Evolutionary conservation across 2,888 invertebrate species (phyloP).

Genomic region (Onchidella celtica): DNA sequence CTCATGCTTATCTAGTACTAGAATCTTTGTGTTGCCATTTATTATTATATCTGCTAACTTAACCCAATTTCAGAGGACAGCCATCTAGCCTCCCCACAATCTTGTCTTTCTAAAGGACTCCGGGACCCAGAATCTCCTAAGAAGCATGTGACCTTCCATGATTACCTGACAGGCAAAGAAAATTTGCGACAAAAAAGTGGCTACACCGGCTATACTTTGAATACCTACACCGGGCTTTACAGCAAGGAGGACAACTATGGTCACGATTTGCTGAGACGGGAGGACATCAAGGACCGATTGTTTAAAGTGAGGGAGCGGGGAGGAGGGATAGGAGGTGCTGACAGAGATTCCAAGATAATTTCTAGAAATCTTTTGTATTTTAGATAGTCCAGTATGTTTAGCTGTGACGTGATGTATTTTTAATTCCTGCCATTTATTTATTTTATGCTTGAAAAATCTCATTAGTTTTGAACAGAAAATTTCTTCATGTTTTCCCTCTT

Average conservation of each 20-base stretch:
- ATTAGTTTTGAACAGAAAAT: no score
- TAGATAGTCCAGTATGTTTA: slow-evolving; percentile 31
- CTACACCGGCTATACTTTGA: slow-evolving; percentile 56
- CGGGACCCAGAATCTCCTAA: slow-evolving; percentile 70
- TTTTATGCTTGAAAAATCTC: no score
- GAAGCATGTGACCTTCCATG: slow-evolving; percentile 74
- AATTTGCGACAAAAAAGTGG: slow-evolving; percentile 64
- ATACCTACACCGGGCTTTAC: slow-evolving; percentile 54
- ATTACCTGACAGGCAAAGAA: slow-evolving; percentile 68
- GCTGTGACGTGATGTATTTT: no score
- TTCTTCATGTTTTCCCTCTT: no score
- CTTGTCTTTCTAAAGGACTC: slow-evolving; percentile 67
- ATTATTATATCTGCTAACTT: no score
- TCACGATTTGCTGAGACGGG: slow-evolving; percentile 62
- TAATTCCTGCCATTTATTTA: no score
- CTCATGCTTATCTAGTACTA: no score
- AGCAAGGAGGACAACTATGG: slow-evolving; percentile 62
- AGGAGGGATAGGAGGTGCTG: slow-evolving; percentile 57
- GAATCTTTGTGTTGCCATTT: no score
- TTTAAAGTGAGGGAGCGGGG: slow-evolving; percentile 60
- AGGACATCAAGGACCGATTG: slow-evolving; percentile 68
- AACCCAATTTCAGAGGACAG: slow-evolving; percentile 58
- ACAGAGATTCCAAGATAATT: slow-evolving; percentile 34
- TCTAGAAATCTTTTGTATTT: slow-evolving; percentile 49
- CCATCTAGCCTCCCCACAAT: slow-evolving; percentile 51